phyloP scores from a whole-genome alignment of 53 echinoderm and acorn worm genomes.

The Zoroaster sp. region DNA sequence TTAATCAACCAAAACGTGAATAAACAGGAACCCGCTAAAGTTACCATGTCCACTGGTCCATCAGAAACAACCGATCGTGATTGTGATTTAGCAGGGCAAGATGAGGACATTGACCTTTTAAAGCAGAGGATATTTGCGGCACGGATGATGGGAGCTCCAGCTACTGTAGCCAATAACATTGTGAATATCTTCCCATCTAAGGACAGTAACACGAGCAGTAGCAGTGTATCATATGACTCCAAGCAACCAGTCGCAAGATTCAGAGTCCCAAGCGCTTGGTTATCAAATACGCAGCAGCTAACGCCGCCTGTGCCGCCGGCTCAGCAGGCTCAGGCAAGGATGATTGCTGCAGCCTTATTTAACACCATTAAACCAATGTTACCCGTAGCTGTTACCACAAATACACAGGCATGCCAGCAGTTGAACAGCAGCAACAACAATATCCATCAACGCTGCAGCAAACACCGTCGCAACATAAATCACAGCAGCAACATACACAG shows the following conservation, averaged over 20 bases:
- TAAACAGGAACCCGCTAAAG: not conserved
- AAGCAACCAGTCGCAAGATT: too few relatives aligned
- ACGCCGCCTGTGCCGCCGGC: not conserved
- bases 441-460: not conserved
- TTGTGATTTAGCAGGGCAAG: too few relatives aligned
- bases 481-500: not conserved
- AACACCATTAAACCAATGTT: slow-evolving; percentile 8
- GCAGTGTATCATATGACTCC: too few relatives aligned
- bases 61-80: not conserved
- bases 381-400: not conserved
- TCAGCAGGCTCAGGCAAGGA: slow-evolving; percentile 27
- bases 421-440: not conserved
- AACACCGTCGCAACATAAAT: not conserved
- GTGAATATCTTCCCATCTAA: not conserved
- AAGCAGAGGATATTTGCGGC: slow-evolving; percentile 39
- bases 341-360: slow-evolving; percentile 28
- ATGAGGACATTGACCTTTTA: not conserved
- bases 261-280: too few relatives aligned
- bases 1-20: not conserved
- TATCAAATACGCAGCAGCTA: not conserved
- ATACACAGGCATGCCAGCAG: too few relatives aligned
- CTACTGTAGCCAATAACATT: not conserved
- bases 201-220: not conserved
- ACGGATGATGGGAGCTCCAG: slow-evolving; percentile 49
- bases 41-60: not conserved